Base-by-base conservation (phyloP, 2,113 vertebrate genomes). In the Spizaetus ornatus region DNA sequence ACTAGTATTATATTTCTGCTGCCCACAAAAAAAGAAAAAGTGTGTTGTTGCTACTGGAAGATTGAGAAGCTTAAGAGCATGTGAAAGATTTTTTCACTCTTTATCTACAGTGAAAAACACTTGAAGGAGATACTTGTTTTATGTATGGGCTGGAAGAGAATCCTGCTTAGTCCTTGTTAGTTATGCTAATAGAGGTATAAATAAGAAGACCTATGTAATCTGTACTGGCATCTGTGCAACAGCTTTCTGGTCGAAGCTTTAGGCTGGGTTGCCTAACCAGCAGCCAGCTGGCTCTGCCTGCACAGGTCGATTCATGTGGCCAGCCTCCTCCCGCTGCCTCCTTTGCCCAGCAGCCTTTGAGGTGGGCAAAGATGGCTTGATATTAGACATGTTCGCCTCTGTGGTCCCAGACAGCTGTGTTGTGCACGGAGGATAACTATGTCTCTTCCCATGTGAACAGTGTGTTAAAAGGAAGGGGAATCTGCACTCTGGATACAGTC, bases 151-250 rank as follows among this genome's bases (percentile, higher is more conserved):
- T 91, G 86, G 80, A 89, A 74, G 34, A 45, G 42, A 92, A 85
- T 84, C 56, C 73, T 95, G 82, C 90, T 81, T 92, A 94, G n/a
- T 86, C 38, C 63, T 92, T 22, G 59, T 80, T 86, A 53, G 22
- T 45, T 86, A 86, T 95, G 96, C 62, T 94, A 92, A 95, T 88
- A 9, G 29, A 70, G 25, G 56, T 43, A 10, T 82, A 86, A 97
- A 34, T 90, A n/a, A 81, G 70, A 21, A 43, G 43, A 14, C n/a
- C 42, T 55, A 0, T 72, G 88, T 56, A 91, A 92, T 96, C 90
- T 92, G 0, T 34, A 9, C 47, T 82, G 78, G 76, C 59, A 96
- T 94, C 96, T 91, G 69, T 61, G 40, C 72, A 92, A 12, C 27
- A 88, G 67, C 52, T 58, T 71, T 70, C 52, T 90, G 85, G 52